Conservation (phyloP, 2,113 vertebrate genomes). For the Camarhynchus parvulus region DNA sequence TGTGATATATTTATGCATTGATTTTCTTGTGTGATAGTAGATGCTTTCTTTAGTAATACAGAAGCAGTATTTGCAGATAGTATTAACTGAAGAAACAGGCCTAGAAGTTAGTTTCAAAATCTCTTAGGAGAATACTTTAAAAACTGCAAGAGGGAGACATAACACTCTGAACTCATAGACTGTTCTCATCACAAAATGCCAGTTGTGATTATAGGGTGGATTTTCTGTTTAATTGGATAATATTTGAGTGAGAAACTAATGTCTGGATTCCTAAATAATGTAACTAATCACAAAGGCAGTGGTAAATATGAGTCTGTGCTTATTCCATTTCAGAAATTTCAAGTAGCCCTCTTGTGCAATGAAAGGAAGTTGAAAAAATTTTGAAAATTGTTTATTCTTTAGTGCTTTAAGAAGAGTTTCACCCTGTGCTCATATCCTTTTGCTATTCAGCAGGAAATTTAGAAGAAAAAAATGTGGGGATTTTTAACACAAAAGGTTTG, state of each 20-base stretch:
- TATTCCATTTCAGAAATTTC: background rate
- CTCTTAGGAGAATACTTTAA: background rate
- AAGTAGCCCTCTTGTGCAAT: background rate
- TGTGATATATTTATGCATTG: background rate
- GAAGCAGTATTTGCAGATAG: background rate
- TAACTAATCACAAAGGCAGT: background rate
- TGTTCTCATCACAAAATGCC: background rate
- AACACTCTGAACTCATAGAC: background rate
- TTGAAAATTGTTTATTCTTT: background rate
- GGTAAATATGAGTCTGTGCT: background rate
- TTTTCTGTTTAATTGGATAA: background rate
- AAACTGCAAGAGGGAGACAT: background rate
- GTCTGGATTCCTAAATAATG: background rate
- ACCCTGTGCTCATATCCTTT: background rate
- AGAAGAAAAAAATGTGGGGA: rapidly evolving
- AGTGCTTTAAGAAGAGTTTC: background rate
- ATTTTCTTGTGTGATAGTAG: background rate
- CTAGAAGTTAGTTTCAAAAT: background rate
- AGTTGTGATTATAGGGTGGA: background rate
- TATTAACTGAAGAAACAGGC: background rate
- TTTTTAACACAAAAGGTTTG: background rate
- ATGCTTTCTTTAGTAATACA: background rate
- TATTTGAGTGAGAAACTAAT: background rate
- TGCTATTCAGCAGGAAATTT: background rate
- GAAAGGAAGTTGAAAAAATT: background rate